A percentile compares a stretch with the other conserved stretches of the same genome.
These are phyloP conservation scores for Pseudopipra pipra DNA, from an alignment of 2,113 vertebrate species.

Conservation along the genomic window DNA sequence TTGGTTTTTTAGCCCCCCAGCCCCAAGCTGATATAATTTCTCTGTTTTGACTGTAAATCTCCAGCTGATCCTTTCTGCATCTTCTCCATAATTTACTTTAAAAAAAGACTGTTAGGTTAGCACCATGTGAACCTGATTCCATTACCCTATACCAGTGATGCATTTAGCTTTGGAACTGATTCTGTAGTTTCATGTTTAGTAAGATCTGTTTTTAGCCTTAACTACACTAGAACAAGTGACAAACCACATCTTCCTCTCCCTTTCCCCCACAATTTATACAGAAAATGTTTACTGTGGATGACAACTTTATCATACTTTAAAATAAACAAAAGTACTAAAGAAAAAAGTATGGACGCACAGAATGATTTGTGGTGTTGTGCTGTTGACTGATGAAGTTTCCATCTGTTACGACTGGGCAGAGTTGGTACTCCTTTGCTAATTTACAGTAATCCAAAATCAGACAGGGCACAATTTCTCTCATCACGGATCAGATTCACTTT, in stretches of 20 bases:
- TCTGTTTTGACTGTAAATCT: not conserved
- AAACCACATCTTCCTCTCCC: not conserved
- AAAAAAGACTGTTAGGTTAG: not conserved
- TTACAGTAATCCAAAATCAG: not conserved
- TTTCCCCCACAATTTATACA: not conserved
- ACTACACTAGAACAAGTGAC: not conserved
- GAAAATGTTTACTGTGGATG: not conserved
- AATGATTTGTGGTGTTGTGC: not conserved
- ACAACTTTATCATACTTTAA: not conserved
- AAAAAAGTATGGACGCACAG: not conserved
- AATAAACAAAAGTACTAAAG: not conserved
- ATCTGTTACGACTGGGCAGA: not conserved
- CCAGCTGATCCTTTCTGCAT: not conserved
- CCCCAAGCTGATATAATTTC: not conserved
- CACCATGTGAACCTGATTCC: not conserved
- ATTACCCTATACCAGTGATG: not conserved
- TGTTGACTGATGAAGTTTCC: not conserved
- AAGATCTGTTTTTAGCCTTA: not conserved
- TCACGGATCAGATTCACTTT: accelerated
- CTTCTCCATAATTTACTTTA: not conserved
- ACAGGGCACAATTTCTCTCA: not conserved
- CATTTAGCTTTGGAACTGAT: not conserved
- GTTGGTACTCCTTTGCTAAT: not conserved
- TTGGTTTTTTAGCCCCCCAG: not conserved
- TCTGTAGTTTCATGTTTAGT: not conserved